Evolutionary conservation across 1,140 invertebrate genomes (phyloP).

Genomic region (Brachionus calyciflorus): DNA sequence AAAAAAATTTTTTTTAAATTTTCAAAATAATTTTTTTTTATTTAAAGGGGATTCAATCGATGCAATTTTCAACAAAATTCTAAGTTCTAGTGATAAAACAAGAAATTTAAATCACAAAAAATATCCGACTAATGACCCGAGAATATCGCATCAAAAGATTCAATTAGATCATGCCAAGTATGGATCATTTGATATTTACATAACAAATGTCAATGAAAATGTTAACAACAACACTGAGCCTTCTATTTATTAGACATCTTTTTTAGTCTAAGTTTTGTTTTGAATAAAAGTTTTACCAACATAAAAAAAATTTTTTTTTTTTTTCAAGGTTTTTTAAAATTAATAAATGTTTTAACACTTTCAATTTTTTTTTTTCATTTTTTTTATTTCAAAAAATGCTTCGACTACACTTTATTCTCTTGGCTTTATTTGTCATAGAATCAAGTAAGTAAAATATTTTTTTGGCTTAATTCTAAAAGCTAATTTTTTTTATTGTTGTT

Average conservation of each 20-base stretch:
- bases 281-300: not conserved
- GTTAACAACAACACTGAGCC: constrained; percentile 1
- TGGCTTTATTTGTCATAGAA: not conserved
- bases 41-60: not conserved
- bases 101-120: not conserved
- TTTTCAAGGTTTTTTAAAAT: not conserved
- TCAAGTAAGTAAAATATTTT: not conserved
- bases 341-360: not conserved
- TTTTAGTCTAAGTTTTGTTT: not conserved
- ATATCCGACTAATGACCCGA: not conserved
- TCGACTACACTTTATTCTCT: not conserved
- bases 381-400: not conserved
- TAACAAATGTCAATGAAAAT: constrained; percentile 44
- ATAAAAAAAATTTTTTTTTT: not conserved
- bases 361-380: not conserved
- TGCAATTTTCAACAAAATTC: not conserved
- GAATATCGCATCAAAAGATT: constrained; percentile 1
- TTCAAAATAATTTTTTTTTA: not conserved
- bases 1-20: not conserved
- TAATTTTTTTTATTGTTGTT: constrained; percentile 6
- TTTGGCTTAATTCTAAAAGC: not conserved
- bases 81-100: not conserved
- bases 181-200: constrained; percentile 43
- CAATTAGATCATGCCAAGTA: constrained; percentile 35
- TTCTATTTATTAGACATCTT: not conserved